These are phyloP conservation scores for Drosophila persimilis DNA, from an alignment of 1,140 invertebrate species.

Conservation along the genomic window DNA sequence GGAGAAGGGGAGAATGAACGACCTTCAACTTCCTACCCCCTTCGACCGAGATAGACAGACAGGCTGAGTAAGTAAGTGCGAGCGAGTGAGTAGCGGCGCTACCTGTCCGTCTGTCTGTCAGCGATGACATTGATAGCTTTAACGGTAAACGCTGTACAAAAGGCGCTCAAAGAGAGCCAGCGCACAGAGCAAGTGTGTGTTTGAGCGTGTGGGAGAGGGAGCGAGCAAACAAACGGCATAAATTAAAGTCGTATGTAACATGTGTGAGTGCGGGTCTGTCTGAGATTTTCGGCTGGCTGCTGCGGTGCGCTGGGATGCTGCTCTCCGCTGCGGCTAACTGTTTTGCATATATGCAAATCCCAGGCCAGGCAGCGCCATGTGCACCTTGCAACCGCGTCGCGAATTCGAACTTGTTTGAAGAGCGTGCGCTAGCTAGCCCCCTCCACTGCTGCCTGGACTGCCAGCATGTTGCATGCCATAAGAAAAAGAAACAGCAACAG, in stretches of 20 bases:
- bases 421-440: slow-evolving; percentile 13
- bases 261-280: slow-evolving; percentile 58
- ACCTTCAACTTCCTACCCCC: slow-evolving; percentile 77
- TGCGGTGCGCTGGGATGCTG: no score
- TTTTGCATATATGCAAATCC: slow-evolving; percentile 78
- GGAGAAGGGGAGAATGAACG: slow-evolving; percentile 68
- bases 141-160: slow-evolving; percentile 66
- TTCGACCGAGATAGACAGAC: slow-evolving; percentile 30
- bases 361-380: slow-evolving; percentile 43
- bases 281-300: slow-evolving; percentile 47
- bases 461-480: no score
- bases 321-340: slow-evolving; percentile 51
- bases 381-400: slow-evolving; percentile 69
- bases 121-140: slow-evolving; percentile 76
- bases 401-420: slow-evolving; percentile 81
- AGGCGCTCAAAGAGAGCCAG: slow-evolving; percentile 39
- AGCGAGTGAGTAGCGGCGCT: slow-evolving; percentile 42
- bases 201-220: background rate
- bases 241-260: slow-evolving; percentile 76
- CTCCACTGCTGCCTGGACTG: slow-evolving; percentile 11
- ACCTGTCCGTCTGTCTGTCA: slow-evolving; percentile 62
- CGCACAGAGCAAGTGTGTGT: slow-evolving; percentile 8
- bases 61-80: slow-evolving; percentile 40
- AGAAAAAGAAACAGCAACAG: slow-evolving; percentile 19
- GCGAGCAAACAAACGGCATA: slow-evolving; percentile 57